phyloP scores from a whole-genome alignment of 2,113 vertebrate genomes.

The Coptodon bakossiorum region DNA sequence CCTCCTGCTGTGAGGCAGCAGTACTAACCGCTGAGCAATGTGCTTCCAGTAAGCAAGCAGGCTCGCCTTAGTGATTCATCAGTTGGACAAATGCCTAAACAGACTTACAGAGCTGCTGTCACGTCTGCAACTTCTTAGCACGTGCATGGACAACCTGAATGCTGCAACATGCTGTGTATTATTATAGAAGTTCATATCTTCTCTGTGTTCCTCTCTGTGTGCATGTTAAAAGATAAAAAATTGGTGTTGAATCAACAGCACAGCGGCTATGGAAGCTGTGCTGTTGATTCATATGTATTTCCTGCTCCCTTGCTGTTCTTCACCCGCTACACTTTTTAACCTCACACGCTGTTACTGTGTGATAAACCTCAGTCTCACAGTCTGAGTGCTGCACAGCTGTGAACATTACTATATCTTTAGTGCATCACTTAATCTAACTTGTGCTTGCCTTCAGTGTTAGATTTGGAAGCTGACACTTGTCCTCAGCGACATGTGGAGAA shows the following conservation, averaged over 20 bases:
- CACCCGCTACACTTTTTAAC: not conserved
- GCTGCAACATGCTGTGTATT: not conserved
- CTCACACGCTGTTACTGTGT: not conserved
- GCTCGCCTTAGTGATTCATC: not conserved
- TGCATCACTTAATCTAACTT: not conserved
- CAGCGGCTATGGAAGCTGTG: not conserved
- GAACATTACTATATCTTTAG: not conserved
- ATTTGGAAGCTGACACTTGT: not conserved
- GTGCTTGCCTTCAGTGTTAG: constrained; percentile 40
- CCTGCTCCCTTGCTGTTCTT: not conserved
- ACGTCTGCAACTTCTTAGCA: not conserved
- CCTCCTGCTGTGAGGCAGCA: not conserved
- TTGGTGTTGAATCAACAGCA: not conserved
- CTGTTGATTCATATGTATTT: not conserved
- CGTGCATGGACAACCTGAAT: not conserved
- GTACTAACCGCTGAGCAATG: not conserved
- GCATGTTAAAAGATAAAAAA: not conserved
- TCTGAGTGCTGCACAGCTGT: not conserved
- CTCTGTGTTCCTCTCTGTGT: not conserved
- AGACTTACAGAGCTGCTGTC: not conserved
- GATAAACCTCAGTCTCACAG: not conserved
- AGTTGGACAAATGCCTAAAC: not conserved
- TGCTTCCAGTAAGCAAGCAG: not conserved
- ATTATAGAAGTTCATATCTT: not conserved
- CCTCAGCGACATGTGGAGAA: constrained; percentile 50